Conservation (phyloP, 2,888 invertebrate species). For the Leuctra nigra region DNA sequence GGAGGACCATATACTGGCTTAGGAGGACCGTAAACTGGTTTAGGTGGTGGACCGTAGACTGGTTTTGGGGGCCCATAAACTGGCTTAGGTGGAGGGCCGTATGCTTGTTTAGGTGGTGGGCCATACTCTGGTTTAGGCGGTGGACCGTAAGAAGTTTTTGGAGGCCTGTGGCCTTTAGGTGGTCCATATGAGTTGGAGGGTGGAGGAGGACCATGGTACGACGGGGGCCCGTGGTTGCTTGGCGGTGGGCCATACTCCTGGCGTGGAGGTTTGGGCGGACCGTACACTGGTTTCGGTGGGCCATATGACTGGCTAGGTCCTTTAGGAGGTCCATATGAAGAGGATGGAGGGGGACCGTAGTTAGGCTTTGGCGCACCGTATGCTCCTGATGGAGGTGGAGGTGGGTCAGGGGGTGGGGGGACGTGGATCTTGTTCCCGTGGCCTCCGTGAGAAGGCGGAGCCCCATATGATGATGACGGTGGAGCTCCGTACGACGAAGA, state of each 20-base stretch:
- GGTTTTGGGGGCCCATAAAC: constrained; percentile 34
- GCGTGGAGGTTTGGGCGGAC: constrained; percentile 34
- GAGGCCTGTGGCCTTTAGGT: constrained; percentile 26
- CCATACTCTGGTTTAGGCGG: constrained; percentile 31
- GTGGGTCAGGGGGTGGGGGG: constrained; percentile 42
- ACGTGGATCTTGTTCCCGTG: constrained; percentile 34
- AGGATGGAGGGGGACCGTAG: constrained; percentile 33
- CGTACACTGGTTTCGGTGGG: constrained; percentile 26
- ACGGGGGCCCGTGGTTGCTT: constrained; percentile 31
- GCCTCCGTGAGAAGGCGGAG: constrained; percentile 42
- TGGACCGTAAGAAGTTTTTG: constrained; percentile 26
- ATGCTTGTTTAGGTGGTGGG: constrained; percentile 28
- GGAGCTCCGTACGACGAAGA: constrained; percentile 13
- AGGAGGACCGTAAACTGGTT: constrained; percentile 26
- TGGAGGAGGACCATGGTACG: constrained; percentile 26
- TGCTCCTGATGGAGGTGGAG: constrained; percentile 31
- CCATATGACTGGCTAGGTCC: constrained; percentile 33
- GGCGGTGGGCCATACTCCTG: constrained; percentile 25
- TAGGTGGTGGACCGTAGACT: constrained; percentile 30
- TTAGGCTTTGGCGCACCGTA: constrained; percentile 32
- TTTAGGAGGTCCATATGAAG: constrained; percentile 30
- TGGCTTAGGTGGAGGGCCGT: constrained; percentile 28
- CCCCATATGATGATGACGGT: constrained; percentile 26
- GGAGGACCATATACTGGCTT: constrained; percentile 33
- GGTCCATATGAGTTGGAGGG: constrained; percentile 27